Evolutionary conservation across 2,888 invertebrate genomes (phyloP).

Genomic region (Ophion ventricosus): DNA sequence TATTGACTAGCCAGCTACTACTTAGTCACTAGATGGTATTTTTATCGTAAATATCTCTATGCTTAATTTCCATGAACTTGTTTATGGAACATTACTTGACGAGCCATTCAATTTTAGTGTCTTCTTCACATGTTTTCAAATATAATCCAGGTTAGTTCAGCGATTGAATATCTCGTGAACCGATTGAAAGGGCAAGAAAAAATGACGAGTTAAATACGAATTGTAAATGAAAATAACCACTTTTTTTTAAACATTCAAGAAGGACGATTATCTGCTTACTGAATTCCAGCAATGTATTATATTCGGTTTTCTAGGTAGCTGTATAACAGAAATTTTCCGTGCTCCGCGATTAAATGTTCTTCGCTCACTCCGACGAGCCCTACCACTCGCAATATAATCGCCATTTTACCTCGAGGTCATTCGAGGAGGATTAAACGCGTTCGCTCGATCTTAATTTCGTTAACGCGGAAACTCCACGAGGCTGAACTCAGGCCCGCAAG

Average conservation of each 20-base stretch:
- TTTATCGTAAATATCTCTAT: too few relatives aligned
- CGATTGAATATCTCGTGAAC: too few relatives aligned
- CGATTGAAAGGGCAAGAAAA: neutral
- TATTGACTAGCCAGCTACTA: too few relatives aligned
- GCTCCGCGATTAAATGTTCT: conserved; percentile 40
- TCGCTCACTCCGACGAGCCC: neutral
- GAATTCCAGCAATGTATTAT: conserved; percentile 14
- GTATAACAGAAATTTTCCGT: conserved; percentile 30
- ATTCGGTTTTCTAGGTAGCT: conserved; percentile 34
- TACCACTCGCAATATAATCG: conserved; percentile 34
- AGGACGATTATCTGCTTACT: conserved; percentile 10
- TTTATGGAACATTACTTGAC: too few relatives aligned
- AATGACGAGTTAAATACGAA: neutral
- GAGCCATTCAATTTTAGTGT: too few relatives aligned
- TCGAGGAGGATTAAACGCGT: conserved; percentile 46
- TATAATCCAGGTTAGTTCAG: too few relatives aligned
- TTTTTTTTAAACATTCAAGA: neutral
- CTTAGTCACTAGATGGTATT: too few relatives aligned
- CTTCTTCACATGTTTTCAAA: too few relatives aligned
- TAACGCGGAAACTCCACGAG: conserved; percentile 41
- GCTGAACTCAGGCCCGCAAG: conserved; percentile 22
- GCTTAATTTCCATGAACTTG: too few relatives aligned
- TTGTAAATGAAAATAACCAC: neutral
- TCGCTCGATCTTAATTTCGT: conserved; percentile 56
- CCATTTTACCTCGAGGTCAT: conserved; percentile 39